Evolutionary conservation across 2,888 invertebrate genomes (phyloP), one percentile per base, ranked within the genome.

Genomic region (Anodontia alba): DNA sequence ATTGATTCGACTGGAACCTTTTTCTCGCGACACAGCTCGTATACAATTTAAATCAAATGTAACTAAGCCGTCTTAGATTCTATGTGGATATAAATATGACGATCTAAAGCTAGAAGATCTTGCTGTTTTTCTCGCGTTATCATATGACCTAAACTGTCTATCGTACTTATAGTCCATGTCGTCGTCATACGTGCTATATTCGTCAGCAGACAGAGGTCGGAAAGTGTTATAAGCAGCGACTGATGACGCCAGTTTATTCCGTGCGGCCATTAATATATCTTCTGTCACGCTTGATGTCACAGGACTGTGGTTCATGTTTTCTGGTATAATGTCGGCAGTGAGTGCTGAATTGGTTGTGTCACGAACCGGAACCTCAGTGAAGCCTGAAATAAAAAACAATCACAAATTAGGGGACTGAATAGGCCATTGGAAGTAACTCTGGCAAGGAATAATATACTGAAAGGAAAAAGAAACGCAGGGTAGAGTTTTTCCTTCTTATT

Each of bases 91-190:
- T 0, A 83, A 66, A 66, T 83, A 86, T 12, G 86, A 81, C 8
- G 81, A 81, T 15, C 86, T 75, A 62, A 76, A 81, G 23, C 54
- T 69, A 0, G 73, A 36, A 12, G 76, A 49, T 51, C 31, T 66
- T 2, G 73, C 43, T 36, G 88, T 85, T 17, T 80, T 80, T 72
- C 91, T 80, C 1, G 90, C 84, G 57, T 89, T 87, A 75, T 91
- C 91, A 49, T 89, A 81, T 15, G 90, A 87, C 15, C 90, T 87
- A 75, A 91, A 90, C 20, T 87, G 82, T 15, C 90, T 81, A 54
- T 91, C 92, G 70, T 89, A 90, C 74, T 87, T 89, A 82, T 84
- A 89, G 67, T 90, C 90, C 23, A 90, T 76, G 33, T 92, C 92
- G 2, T 91, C 91, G 38, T 91, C 90, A 43, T 86, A 86, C n/a